Evolutionary conservation across 2,113 vertebrate species (phyloP).

Genomic region (Mormyrus lacerda): DNA sequence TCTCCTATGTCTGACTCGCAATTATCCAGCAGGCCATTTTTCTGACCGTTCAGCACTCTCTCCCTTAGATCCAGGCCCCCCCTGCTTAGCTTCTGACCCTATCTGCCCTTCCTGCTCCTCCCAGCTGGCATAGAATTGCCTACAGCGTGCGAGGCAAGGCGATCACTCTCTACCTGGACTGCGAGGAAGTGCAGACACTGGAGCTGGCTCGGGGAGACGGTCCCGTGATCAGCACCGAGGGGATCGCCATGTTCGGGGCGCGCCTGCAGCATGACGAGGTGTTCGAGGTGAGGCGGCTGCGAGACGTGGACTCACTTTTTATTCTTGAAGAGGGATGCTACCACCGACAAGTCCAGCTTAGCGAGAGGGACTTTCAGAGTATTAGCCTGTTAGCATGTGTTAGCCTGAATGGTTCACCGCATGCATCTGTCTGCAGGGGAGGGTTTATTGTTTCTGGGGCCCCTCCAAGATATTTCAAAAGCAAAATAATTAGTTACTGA

Average conservation of each 20-base stretch:
- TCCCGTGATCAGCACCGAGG: slow-evolving; percentile 64
- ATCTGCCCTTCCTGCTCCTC: not conserved
- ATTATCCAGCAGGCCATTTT: not conserved
- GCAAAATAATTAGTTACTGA: not conserved
- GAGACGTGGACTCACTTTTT: not conserved
- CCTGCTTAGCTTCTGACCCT: not conserved
- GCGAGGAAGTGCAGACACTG: slow-evolving; percentile 57
- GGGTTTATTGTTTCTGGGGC: not conserved
- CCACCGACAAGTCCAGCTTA: not conserved
- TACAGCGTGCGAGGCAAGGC: slow-evolving; percentile 65
- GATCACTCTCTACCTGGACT: slow-evolving; percentile 73
- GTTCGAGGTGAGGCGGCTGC: slow-evolving; percentile 68
- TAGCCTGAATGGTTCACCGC: not conserved
- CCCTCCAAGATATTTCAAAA: not conserved
- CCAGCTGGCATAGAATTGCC: slow-evolving; percentile 84
- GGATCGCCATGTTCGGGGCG: slow-evolving; percentile 72
- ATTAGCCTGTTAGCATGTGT: not conserved
- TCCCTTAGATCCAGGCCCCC: not conserved
- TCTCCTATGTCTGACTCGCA: not conserved
- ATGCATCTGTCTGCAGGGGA: not conserved
- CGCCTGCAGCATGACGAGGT: slow-evolving; percentile 65
- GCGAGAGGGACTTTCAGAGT: not conserved
- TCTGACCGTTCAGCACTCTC: not conserved
- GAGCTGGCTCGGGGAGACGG: slow-evolving; percentile 55
- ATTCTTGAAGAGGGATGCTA: not conserved